A percentile compares a stretch with the other conserved stretches of the same genome.
Conservation (phyloP, 1,140 invertebrate genomes). For the Magallana angulata region DNA sequence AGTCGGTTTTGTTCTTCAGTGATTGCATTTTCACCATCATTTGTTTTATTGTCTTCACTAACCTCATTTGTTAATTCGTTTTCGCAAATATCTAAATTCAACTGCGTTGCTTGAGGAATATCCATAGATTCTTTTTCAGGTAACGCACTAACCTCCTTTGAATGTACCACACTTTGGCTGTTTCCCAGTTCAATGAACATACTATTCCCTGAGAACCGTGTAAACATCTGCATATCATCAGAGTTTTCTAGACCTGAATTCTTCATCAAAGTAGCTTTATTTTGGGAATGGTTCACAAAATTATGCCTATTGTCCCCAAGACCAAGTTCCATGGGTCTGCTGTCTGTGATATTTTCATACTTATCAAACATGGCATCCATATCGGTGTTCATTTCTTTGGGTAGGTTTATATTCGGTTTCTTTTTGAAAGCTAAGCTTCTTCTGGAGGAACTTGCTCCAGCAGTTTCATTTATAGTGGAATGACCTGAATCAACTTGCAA, state of each 20-base stretch:
- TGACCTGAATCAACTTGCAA: background rate
- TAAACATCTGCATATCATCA: background rate
- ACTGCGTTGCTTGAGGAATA: background rate
- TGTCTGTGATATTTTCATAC: background rate
- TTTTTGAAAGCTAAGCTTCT: conserved; percentile 19
- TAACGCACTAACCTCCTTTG: background rate
- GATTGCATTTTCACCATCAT: background rate
- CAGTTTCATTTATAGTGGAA: background rate
- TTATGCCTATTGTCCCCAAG: background rate
- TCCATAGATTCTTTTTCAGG: background rate
- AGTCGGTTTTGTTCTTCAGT: conserved; percentile 3
- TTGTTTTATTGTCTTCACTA: background rate
- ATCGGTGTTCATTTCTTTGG: background rate
- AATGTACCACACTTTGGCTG: background rate
- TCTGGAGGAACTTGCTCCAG: background rate
- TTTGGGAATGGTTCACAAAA: background rate
- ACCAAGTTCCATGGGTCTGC: background rate
- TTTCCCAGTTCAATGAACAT: conserved; percentile 19
- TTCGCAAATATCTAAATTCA: background rate
- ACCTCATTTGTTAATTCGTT: background rate
- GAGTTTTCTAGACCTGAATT: background rate
- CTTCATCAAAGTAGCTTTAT: background rate
- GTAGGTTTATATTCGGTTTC: background rate
- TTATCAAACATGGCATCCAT: background rate
- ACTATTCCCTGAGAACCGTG: background rate